Percentiles rank a stretch among this genome's conserved stretches.
Evolutionary conservation across 2,888 invertebrate species (phyloP).

Genomic region (Keiferia lycopersicella): DNA sequence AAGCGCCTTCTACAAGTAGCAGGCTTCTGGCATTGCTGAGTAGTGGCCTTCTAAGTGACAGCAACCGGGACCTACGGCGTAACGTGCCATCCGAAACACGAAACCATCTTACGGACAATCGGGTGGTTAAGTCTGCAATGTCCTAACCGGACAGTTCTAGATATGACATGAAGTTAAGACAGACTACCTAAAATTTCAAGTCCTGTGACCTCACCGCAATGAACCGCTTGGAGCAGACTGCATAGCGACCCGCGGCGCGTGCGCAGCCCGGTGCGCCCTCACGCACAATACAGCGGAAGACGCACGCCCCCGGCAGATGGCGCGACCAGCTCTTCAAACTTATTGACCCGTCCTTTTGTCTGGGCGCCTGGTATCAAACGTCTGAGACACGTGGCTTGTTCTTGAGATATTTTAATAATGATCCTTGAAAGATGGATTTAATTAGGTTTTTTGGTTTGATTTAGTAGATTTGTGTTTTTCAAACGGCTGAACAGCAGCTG

Average conservation of each 20-base stretch:
- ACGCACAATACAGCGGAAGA: constrained; percentile 79
- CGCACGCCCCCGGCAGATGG: constrained; percentile 69
- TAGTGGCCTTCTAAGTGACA: too few species aligned
- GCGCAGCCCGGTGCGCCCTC: constrained; percentile 56
- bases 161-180: neutral
- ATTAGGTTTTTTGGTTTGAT: constrained; percentile 4
- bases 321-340: constrained; percentile 48
- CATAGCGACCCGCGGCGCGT: constrained; percentile 50
- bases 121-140: too few species aligned
- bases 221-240: neutral
- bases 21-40: too few species aligned
- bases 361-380: constrained; percentile 4
- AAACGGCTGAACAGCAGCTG: neutral
- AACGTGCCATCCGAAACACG: too few species aligned
- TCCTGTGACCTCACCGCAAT: constrained; percentile 15
- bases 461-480: neutral
- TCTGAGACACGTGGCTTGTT: constrained; percentile 22
- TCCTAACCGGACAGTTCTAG: too few species aligned
- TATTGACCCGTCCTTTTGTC: constrained; percentile 62
- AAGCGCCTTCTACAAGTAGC: too few species aligned
- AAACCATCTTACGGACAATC: too few species aligned
- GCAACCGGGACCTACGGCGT: too few species aligned
- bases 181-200: neutral
- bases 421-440: constrained; percentile 12
- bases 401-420: neutral